Evolutionary conservation across 1,140 invertebrate species (phyloP).

Genomic region (Drosophila albomicans): DNA sequence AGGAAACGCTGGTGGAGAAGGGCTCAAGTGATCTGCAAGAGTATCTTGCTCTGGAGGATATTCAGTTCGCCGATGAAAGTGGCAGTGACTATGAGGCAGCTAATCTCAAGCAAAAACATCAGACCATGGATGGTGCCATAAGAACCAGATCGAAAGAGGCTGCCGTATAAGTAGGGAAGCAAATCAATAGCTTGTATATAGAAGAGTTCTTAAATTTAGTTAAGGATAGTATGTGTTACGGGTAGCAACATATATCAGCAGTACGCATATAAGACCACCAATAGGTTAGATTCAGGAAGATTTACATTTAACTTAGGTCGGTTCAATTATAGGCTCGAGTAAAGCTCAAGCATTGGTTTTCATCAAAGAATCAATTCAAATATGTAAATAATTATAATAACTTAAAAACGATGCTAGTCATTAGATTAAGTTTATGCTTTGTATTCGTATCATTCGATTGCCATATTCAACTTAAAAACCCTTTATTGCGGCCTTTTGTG

Average conservation of each 20-base stretch:
- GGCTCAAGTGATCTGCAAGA: conserved; percentile 78
- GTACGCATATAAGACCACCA: conserved; percentile 38
- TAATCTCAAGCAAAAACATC: conserved; percentile 51
- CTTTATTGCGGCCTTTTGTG: conserved; percentile 55
- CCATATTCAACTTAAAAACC: conserved; percentile 30
- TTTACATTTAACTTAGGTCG: neutral
- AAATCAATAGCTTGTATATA: conserved; percentile 51
- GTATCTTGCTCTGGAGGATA: conserved; percentile 85
- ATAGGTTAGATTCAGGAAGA: conserved; percentile 37
- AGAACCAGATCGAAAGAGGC: conserved; percentile 54
- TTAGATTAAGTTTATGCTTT: conserved; percentile 26
- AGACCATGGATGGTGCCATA: conserved; percentile 22
- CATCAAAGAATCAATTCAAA: neutral
- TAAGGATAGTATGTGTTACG: conserved; percentile 47
- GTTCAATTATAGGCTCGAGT: conserved; percentile 26
- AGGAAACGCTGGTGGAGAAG: conserved; percentile 85
- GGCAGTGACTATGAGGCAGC: conserved; percentile 76
- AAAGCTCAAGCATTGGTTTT: conserved; percentile 24
- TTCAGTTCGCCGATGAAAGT: conserved; percentile 86
- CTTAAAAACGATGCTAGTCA: conserved; percentile 15
- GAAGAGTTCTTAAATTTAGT: conserved; percentile 16
- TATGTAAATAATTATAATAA: conserved; percentile 25
- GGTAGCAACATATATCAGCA: conserved; percentile 52
- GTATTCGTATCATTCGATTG: conserved; percentile 3
- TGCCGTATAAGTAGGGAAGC: conserved; percentile 41